phyloP scores from a whole-genome alignment of 2,888 invertebrate species.

The Conus canariensis region DNA sequence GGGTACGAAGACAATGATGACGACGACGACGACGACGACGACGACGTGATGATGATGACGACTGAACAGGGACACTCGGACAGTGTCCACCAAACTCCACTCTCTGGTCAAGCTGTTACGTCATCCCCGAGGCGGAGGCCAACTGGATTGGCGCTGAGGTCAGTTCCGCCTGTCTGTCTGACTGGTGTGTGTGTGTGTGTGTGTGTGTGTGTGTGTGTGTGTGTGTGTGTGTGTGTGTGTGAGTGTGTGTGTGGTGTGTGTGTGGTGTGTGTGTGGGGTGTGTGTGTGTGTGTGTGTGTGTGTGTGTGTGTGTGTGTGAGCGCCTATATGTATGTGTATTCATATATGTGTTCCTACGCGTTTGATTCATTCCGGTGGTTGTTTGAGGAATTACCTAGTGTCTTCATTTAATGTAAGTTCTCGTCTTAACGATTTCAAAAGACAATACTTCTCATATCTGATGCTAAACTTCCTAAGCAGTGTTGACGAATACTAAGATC shows the following conservation, averaged over 20 bases:
- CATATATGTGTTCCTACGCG: too few relatives aligned
- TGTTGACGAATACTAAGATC: too few relatives aligned
- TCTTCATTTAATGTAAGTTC: too few relatives aligned
- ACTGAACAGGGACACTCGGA: background rate
- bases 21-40: background rate
- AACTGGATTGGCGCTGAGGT: conserved; percentile 57
- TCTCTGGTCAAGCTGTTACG: conserved; percentile 48
- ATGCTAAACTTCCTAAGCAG: too few relatives aligned
- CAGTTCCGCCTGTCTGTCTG: background rate
- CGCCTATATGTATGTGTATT: too few relatives aligned
- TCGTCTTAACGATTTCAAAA: too few relatives aligned
- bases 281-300: too few relatives aligned
- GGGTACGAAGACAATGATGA: background rate
- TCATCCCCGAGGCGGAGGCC: conserved; percentile 44
- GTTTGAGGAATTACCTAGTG: too few relatives aligned
- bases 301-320: background rate
- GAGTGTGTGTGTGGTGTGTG: too few relatives aligned
- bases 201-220: background rate
- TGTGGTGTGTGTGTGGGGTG: too few relatives aligned
- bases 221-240: background rate
- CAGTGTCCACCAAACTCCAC: conserved; percentile 13
- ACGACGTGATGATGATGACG: background rate
- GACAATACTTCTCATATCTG: too few relatives aligned
- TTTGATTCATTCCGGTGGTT: too few relatives aligned
- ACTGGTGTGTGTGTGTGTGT: background rate